Conservation (phyloP, 2,797 vertebrate genomes). For the Nannoperca obscura region DNA sequence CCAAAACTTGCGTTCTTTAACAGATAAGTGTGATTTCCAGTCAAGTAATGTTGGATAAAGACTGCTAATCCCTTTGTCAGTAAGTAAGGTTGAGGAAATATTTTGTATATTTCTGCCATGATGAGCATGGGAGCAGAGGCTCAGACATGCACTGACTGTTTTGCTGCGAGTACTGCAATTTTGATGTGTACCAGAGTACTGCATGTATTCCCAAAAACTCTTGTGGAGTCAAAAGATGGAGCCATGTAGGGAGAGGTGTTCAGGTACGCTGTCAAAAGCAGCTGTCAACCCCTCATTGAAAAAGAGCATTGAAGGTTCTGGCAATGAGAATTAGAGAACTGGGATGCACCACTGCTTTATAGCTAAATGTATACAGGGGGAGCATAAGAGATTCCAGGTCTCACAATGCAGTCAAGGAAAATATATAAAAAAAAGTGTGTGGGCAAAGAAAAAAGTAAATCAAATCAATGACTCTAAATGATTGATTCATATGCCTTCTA, state of each 20-base stretch:
- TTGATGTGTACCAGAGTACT: constrained; percentile 24
- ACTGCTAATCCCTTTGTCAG: background rate
- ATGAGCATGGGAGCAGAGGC: background rate
- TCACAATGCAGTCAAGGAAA: background rate
- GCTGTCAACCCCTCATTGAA: constrained; percentile 55
- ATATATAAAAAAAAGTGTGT: background rate
- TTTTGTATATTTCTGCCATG: background rate
- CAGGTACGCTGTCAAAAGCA: constrained; percentile 66
- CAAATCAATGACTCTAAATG: constrained; percentile 2
- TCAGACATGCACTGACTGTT: background rate
- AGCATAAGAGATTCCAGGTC: background rate
- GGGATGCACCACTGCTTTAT: constrained; percentile 43
- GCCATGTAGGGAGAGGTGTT: constrained; percentile 15
- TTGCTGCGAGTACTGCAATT: constrained; percentile 16
- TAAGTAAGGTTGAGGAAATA: background rate
- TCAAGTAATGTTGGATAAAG: background rate
- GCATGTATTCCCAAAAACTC: constrained; percentile 36
- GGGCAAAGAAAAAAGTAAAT: constrained; percentile 10
- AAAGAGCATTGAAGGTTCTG: constrained; percentile 32
- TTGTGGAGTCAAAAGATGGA: constrained; percentile 10
- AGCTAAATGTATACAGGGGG: constrained; percentile 11
- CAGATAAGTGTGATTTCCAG: background rate
- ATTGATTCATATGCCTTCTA: background rate
- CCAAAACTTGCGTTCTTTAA: background rate
- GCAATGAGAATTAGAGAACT: constrained; percentile 50